Evolutionary conservation across 2,888 invertebrate species (phyloP).

Genomic region (Scaptomyza cyrtandrae): DNA sequence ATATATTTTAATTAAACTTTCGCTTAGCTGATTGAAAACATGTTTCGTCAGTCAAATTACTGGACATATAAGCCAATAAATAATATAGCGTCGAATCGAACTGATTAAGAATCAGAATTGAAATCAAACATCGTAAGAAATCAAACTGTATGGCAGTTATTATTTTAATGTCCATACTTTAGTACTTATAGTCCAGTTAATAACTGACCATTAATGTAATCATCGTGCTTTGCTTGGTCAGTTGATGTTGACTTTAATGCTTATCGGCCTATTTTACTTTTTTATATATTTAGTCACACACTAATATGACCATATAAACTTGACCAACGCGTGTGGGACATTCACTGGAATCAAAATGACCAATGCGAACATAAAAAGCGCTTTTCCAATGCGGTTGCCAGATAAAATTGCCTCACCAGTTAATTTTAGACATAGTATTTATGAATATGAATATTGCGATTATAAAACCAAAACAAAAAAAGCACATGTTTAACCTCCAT

Average conservation of each 20-base stretch:
- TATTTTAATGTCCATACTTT: background rate
- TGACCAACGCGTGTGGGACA: constrained; percentile 35
- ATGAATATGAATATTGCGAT: constrained; percentile 7
- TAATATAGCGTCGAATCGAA: background rate
- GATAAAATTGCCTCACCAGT: constrained; percentile 37
- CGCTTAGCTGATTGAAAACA: background rate
- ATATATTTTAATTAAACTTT: no score
- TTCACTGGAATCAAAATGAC: constrained; percentile 44
- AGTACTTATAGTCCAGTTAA: constrained; percentile 19
- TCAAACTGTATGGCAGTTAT: constrained; percentile 29
- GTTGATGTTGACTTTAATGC: constrained; percentile 21
- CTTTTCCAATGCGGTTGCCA: background rate
- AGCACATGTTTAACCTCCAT: constrained; percentile 39
- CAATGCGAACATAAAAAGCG: constrained; percentile 3
- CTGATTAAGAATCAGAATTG: constrained; percentile 26
- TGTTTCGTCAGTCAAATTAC: constrained; percentile 15
- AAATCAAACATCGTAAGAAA: constrained; percentile 37
- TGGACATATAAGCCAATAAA: constrained; percentile 10
- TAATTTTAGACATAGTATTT: constrained; percentile 52
- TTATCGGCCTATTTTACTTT: constrained; percentile 58
- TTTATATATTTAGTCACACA: constrained; percentile 54
- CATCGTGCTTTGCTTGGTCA: constrained; percentile 51
- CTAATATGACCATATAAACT: constrained; percentile 26
- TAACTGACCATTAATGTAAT: constrained; percentile 49
- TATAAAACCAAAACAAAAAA: constrained; percentile 9